Conservation (phyloP, 2,113 vertebrate species). For the Apeltes quadracus region DNA sequence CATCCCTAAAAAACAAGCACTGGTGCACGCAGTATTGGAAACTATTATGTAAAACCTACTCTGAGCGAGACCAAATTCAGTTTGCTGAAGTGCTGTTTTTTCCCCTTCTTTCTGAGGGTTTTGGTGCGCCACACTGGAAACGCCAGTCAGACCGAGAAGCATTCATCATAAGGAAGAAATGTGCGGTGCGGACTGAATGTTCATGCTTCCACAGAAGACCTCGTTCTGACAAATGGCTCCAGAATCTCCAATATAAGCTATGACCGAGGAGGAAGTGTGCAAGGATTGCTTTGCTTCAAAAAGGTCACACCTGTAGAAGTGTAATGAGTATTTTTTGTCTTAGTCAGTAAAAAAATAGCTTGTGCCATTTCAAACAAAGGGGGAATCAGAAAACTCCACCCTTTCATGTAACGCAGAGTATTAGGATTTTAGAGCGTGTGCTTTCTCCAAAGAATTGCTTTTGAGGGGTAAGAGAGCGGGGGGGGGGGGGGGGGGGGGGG, state of each 20-base stretch:
- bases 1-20: not conserved
- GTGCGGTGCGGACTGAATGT: conserved; percentile 21
- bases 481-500: too few species aligned
- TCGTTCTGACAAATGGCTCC: conserved; percentile 31
- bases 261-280: conserved; percentile 1
- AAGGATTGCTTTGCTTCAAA: conserved; percentile 5
- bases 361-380: not conserved
- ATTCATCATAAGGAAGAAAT: conserved; percentile 46
- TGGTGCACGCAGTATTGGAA: not conserved
- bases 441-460: not conserved
- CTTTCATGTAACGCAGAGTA: not conserved
- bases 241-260: conserved; percentile 17
- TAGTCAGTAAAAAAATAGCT: not conserved
- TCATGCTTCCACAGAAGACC: not conserved
- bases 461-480: too few species aligned
- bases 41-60: conserved; percentile 5
- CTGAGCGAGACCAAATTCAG: not conserved
- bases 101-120: not conserved
- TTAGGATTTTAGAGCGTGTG: not conserved
- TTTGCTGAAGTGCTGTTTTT: conserved; percentile 18
- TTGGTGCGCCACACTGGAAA: conserved; percentile 12
- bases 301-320: not conserved
- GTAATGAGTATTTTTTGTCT: not conserved
- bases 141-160: conserved; percentile 31
- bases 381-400: not conserved